phyloP scores from a whole-genome alignment of 2,888 invertebrate genomes.

The Slavum lentiscoides region DNA sequence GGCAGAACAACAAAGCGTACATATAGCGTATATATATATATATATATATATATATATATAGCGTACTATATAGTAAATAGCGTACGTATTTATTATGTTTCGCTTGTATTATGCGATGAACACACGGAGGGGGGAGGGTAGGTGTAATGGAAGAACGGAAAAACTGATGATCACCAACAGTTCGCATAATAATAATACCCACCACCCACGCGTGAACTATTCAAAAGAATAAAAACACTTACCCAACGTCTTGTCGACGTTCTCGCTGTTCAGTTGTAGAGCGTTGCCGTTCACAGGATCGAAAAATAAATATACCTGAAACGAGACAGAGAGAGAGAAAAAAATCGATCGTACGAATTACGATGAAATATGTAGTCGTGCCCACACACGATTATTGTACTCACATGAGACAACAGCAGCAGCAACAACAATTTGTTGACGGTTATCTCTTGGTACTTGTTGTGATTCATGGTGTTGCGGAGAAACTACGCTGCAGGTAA shows the following conservation, averaged over 20 bases:
- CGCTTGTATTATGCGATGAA: too few species aligned
- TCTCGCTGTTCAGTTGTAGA: conserved; percentile 34
- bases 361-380: background rate
- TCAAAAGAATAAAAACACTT: conserved; percentile 9
- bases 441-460: conserved; percentile 18
- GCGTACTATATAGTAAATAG: too few species aligned
- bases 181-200: background rate
- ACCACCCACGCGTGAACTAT: background rate
- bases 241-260: conserved; percentile 55
- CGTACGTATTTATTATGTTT: too few species aligned
- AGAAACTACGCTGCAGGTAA: conserved; percentile 8
- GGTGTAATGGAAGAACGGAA: too few species aligned
- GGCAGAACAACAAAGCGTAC: too few species aligned
- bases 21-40: too few species aligned
- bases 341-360: background rate
- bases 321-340: too few species aligned
- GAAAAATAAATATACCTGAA: conserved; percentile 9
- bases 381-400: background rate
- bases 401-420: conserved; percentile 12
- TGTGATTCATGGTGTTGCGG: conserved; percentile 27
- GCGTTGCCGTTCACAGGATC: conserved; percentile 34
- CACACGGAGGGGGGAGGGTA: too few species aligned
- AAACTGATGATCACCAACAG: background rate
- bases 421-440: conserved; percentile 12
- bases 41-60: too few species aligned